Base-by-base conservation (phyloP, 2,888 invertebrate genomes). In the Stenurella melanura region DNA sequence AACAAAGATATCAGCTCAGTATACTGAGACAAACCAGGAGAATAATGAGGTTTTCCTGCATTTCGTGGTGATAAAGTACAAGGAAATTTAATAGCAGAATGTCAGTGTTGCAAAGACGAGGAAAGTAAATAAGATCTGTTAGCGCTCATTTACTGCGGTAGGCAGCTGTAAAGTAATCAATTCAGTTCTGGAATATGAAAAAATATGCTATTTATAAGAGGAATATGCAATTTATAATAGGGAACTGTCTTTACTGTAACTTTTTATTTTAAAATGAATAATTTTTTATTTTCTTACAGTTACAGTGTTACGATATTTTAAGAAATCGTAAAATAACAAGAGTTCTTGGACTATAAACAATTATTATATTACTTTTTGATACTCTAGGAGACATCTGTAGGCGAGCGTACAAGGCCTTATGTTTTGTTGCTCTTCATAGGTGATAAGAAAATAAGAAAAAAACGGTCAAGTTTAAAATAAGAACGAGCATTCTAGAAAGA, bases 71-170 rank as follows among this genome's bases (percentile, higher is more conserved):
- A 73, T 56, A 64, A 73, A 69, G 54, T 58, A 64, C 19, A 56
- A 38, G 57, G 73, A 64, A 64, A 73, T 56, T 73, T 73, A 73
- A 73, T 73, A 50, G 64, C 57, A 56, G 34, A 11, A 19, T 42
- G 54, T 50, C 68, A 12, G 17, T 11, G 18, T 58, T 54, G n/a
- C 56, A 64, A 56, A 38, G 69, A 30, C 57, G 34, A 57, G 15
- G 19, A 30, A 57, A 17, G 30, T 57, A 69, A 57, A 30, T 18
- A 17, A 38, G 38, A 12, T 60, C 70, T 19, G n/a, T 18, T 38
- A 70, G n/a, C n/a, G 60, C 30, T 57, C 69, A 58, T 58, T 58
- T 58, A 18, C 34, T 69, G 57, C 19, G 38, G 30, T 21, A 60
- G 60, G 60, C 21, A 26, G 50, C 38, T 42, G 70, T 38, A 60